Evolutionary conservation across 2,113 vertebrate species (phyloP).

Genomic region (Trochalopteron elliotii): DNA sequence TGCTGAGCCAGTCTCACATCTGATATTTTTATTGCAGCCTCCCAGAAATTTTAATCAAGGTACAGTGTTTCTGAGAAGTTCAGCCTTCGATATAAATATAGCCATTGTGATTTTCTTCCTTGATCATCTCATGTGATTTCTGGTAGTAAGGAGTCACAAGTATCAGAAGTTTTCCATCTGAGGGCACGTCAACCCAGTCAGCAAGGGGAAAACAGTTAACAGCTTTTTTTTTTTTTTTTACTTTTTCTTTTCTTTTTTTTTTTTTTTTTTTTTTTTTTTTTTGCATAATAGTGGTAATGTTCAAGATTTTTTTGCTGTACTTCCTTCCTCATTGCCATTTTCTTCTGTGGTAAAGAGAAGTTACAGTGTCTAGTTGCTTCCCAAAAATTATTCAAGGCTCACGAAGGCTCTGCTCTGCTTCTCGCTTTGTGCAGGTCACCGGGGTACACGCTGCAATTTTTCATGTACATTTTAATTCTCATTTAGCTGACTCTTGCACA

Average conservation of each 20-base stretch:
- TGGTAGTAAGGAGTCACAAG: constrained; percentile 86
- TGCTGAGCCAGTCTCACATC: constrained; percentile 65
- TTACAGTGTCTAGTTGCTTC: constrained; percentile 66
- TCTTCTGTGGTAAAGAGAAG: constrained; percentile 77
- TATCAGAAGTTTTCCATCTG: constrained; percentile 86
- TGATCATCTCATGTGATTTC: constrained; percentile 87
- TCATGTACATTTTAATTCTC: background rate
- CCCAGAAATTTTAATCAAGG: constrained; percentile 83
- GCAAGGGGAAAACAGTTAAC: constrained; percentile 73
- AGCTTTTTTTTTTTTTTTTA: constrained; percentile 46
- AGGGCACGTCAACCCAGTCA: constrained; percentile 73
- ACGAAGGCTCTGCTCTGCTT: background rate
- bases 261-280: background rate
- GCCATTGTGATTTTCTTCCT: constrained; percentile 83
- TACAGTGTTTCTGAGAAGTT: constrained; percentile 91
- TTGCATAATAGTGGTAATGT: constrained; percentile 77
- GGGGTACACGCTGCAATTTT: background rate
- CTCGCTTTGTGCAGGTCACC: constrained; percentile 22
- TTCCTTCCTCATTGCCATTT: constrained; percentile 85
- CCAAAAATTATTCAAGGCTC: constrained; percentile 65
- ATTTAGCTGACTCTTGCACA: constrained; percentile 22
- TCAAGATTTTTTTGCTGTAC: constrained; percentile 79
- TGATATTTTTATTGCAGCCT: constrained; percentile 77
- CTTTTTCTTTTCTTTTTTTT: background rate
- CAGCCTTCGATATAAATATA: constrained; percentile 78